A percentile compares a stretch with the other conserved stretches of the same genome.
Conservation (phyloP, 1,140 invertebrate genomes). For the Grapholita molesta region DNA sequence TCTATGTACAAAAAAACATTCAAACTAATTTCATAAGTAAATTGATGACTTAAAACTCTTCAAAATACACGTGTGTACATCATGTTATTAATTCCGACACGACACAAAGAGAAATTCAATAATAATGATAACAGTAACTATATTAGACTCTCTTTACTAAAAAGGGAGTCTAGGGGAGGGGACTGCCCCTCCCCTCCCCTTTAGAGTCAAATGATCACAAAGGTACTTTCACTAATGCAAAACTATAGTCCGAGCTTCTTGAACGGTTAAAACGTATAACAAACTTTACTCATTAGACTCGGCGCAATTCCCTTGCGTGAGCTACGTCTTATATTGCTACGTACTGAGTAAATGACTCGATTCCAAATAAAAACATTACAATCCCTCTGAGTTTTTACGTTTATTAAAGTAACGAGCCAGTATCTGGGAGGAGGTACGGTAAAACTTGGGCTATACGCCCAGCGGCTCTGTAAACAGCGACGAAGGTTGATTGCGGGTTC, state of each 20-base stretch:
- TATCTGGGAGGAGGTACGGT: background rate
- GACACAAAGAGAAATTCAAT: background rate
- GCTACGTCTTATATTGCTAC: background rate
- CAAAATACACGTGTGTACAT: background rate
- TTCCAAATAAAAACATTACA: conserved; percentile 8
- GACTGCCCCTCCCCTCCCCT: no score
- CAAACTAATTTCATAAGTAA: background rate
- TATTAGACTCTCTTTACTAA: background rate
- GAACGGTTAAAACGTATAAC: background rate
- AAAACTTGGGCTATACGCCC: conserved; percentile 22
- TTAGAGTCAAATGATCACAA: background rate
- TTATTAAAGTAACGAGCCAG: background rate
- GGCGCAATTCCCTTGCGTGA: background rate
- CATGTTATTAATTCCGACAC: conserved; percentile 5
- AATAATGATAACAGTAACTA: background rate
- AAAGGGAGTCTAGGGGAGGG: no score
- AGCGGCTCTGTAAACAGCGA: conserved; percentile 29
- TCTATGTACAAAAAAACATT: conserved; percentile 6
- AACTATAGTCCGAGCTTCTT: conserved; percentile 1
- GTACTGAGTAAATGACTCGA: background rate
- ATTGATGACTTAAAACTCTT: background rate
- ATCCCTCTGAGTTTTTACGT: background rate
- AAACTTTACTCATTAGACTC: conserved; percentile 14
- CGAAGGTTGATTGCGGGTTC: conserved; percentile 24
- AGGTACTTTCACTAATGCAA: background rate